phyloP scores from a whole-genome alignment of 2,888 invertebrate genomes.

The Apocheima hispidaria region DNA sequence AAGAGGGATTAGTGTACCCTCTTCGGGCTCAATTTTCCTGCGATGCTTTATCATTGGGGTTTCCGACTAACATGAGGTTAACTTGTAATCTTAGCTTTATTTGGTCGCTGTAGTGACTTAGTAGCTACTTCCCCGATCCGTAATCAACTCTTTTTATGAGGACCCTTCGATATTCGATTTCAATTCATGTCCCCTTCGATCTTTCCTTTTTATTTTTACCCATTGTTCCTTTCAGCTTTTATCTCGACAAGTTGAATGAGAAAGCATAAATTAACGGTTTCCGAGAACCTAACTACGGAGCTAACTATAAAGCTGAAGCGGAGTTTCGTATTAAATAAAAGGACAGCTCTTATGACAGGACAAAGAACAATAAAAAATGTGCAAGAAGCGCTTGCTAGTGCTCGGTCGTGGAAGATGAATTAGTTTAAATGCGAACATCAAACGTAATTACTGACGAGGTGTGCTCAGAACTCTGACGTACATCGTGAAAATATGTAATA shows the following conservation, averaged over 20 bases:
- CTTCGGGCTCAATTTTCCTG: slow-evolving; percentile 80
- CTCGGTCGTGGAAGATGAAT: slow-evolving; percentile 29
- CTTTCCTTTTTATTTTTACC: slow-evolving; percentile 34
- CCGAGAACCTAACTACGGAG: slow-evolving; percentile 11
- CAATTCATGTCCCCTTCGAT: slow-evolving; percentile 46
- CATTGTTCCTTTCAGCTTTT: slow-evolving; percentile 39
- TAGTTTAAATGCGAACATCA: slow-evolving; percentile 38
- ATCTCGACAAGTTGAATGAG: slow-evolving; percentile 37
- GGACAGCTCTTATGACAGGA: slow-evolving; percentile 29
- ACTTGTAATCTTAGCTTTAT: slow-evolving; percentile 86
- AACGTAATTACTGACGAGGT: slow-evolving; percentile 46
- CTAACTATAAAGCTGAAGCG: slow-evolving; percentile 26
- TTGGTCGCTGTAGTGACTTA: slow-evolving; percentile 80
- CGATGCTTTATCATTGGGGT: slow-evolving; percentile 86
- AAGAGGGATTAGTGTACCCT: slow-evolving; percentile 86
- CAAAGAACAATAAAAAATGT: slow-evolving; percentile 39
- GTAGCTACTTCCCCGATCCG: slow-evolving; percentile 69
- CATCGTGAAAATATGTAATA: slow-evolving; percentile 73
- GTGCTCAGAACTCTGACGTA: slow-evolving; percentile 49
- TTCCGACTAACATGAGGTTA: slow-evolving; percentile 85
- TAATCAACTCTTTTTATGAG: slow-evolving; percentile 80
- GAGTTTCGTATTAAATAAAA: slow-evolving; percentile 36
- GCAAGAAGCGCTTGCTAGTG: slow-evolving; percentile 23
- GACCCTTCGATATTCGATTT: slow-evolving; percentile 71
- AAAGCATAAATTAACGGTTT: slow-evolving; percentile 33